Conservation (phyloP, 2,888 invertebrate genomes). For the Cephus rjabovi region DNA sequence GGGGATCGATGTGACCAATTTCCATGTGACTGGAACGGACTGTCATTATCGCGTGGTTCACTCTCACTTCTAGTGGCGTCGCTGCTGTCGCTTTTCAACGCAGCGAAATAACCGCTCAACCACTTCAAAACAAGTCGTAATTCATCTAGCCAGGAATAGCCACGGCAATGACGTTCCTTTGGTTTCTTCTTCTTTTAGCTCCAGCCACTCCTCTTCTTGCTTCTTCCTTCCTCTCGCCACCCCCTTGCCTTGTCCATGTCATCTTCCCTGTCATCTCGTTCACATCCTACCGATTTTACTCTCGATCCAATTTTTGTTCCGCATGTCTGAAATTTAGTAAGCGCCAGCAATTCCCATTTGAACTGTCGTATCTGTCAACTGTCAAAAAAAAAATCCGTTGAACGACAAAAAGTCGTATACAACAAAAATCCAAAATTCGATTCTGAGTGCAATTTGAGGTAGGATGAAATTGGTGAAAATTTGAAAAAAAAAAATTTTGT, state of each 20-base stretch:
- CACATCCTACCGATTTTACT: neutral
- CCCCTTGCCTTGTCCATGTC: neutral
- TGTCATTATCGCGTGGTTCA: neutral
- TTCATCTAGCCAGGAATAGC: constrained; percentile 42
- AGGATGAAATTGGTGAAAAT: no score
- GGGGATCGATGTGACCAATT: neutral
- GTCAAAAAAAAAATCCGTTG: neutral
- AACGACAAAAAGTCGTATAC: neutral
- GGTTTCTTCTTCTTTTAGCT: neutral
- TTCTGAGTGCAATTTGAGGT: neutral
- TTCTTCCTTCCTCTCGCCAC: neutral
- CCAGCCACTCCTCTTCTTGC: no score
- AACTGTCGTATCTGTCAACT: neutral
- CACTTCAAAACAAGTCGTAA: constrained; percentile 47
- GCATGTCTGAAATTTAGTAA: neutral
- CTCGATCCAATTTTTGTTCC: neutral
- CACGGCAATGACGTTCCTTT: constrained; percentile 3
- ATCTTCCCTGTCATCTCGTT: neutral
- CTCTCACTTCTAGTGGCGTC: constrained; percentile 8
- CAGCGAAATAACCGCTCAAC: constrained; percentile 37
- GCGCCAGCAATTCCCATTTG: neutral
- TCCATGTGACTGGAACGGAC: neutral
- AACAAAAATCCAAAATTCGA: neutral
- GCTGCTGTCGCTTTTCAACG: constrained; percentile 33
- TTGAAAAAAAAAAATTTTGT: no score